Conservation (phyloP, 2,113 vertebrate species). For the Heterochromis multidens region DNA sequence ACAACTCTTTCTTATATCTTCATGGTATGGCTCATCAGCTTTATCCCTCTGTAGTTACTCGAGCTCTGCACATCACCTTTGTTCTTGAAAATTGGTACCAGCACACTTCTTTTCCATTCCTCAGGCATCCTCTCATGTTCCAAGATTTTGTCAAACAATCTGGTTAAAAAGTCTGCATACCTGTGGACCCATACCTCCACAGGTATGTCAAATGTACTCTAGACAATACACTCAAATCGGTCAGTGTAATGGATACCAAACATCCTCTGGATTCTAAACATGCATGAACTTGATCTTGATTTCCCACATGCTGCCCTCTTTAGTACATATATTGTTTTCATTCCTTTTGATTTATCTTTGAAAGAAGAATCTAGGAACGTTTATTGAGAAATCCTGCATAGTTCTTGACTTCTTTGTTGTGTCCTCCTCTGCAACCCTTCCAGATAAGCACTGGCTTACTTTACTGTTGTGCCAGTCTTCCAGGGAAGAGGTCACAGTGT, state of each 20-base stretch:
- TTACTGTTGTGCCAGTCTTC: constrained; percentile 19
- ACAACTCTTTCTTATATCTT: no score
- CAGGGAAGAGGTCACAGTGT: constrained; percentile 8
- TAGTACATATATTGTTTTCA: background rate
- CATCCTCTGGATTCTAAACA: background rate
- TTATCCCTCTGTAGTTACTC: no score
- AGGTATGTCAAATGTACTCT: background rate
- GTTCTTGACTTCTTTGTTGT: background rate
- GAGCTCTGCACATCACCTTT: no score
- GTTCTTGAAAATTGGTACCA: no score
- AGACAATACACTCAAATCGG: background rate
- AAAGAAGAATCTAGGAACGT: background rate
- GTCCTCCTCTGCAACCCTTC: background rate
- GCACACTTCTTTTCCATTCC: no score
- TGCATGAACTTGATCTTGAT: background rate
- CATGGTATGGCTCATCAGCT: no score
- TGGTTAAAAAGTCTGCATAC: no score
- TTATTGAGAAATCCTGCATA: background rate
- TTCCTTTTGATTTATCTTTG: background rate
- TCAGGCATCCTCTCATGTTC: no score
- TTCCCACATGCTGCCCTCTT: background rate
- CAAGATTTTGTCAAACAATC: no score
- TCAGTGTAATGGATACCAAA: background rate
- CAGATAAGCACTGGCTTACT: constrained; percentile 37
- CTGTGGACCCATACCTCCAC: background rate